Conservation (phyloP, 1,140 invertebrate genomes). For the Zaprionus davidi region DNA sequence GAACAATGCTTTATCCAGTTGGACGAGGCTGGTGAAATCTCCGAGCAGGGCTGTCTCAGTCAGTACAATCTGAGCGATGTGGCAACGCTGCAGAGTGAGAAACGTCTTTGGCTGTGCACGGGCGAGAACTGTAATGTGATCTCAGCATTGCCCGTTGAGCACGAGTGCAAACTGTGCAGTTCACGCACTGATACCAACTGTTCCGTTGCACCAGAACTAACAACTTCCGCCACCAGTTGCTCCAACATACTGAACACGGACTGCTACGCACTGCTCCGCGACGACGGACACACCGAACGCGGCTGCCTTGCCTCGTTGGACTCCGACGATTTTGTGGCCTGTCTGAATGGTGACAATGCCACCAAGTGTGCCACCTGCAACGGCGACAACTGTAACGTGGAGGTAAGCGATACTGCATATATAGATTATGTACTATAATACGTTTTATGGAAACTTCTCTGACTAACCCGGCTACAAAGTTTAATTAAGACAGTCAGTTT, state of each 20-base stretch:
- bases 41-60: constrained; percentile 66
- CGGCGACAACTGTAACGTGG: constrained; percentile 56
- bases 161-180: constrained; percentile 64
- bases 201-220: constrained; percentile 41
- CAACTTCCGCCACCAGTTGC: constrained; percentile 35
- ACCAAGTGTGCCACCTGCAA: constrained; percentile 58
- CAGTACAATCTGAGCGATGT: constrained; percentile 71
- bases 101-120: constrained; percentile 68
- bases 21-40: constrained; percentile 43
- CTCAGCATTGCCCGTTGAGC: constrained; percentile 42
- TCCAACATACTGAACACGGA: constrained; percentile 53
- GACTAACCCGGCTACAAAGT: background rate
- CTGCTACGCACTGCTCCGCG: constrained; percentile 66
- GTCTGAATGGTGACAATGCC: constrained; percentile 42
- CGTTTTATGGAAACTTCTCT: background rate
- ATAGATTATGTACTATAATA: background rate
- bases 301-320: constrained; percentile 65
- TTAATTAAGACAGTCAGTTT: background rate
- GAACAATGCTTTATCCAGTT: constrained; percentile 73
- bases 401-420: constrained; percentile 40
- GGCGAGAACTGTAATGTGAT: constrained; percentile 72
- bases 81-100: constrained; percentile 30
- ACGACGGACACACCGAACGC: constrained; percentile 72
- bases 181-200: constrained; percentile 65
- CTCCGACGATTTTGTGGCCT: constrained; percentile 58